These are phyloP conservation scores for Ambastaia sidthimunki DNA, from an alignment of 2,797 vertebrate genomes.

Conservation along the genomic window DNA sequence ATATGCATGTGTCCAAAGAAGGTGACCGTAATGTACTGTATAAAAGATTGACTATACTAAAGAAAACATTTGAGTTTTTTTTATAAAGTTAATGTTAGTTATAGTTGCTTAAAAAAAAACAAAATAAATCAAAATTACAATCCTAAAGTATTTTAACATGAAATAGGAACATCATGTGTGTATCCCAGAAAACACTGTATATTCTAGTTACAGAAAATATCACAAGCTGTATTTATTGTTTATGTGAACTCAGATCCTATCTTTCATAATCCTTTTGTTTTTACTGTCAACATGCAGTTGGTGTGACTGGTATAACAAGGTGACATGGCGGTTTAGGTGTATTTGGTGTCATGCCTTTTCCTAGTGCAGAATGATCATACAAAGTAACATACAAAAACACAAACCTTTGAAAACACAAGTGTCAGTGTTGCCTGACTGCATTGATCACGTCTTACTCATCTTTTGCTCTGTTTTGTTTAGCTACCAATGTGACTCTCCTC, in stretches of 20 bases:
- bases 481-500: neutral
- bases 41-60: too few relatives aligned
- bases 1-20: conserved; percentile 2
- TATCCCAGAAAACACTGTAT: neutral
- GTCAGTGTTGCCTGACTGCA: conserved; percentile 4
- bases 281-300: conserved; percentile 38
- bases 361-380: neutral
- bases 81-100: too few relatives aligned
- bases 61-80: neutral
- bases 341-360: neutral
- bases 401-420: neutral
- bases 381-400: neutral
- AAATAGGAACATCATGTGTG: neutral
- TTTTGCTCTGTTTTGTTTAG: neutral
- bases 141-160: neutral
- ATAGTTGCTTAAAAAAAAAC: too few relatives aligned
- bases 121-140: too few relatives aligned
- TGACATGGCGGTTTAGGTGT: neutral
- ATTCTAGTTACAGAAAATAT: neutral
- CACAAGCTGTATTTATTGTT: neutral
- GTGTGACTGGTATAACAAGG: conserved; percentile 23
- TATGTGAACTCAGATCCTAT: neutral
- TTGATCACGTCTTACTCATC: conserved; percentile 13
- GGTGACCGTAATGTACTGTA: neutral
- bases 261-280: conserved; percentile 15